Conservation (phyloP, 1,140 invertebrate genomes). For the Calycopis cecrops region DNA sequence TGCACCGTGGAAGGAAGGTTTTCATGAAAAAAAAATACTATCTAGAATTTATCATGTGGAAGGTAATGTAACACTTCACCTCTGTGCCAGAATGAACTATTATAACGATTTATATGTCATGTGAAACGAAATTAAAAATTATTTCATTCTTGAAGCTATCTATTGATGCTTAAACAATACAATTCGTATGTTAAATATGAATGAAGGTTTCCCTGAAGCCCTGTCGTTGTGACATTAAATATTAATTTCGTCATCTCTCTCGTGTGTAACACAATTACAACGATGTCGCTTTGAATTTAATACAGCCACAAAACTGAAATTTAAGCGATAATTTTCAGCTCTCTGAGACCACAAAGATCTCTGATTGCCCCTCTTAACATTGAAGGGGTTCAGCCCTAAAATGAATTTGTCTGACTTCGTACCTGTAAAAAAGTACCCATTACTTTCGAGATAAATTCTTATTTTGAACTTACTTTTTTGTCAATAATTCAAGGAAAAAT, state of each 20-base stretch:
- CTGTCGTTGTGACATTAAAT: not conserved
- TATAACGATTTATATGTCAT: not conserved
- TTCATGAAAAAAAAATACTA: too few species aligned
- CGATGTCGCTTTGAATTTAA: not conserved
- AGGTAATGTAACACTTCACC: too few species aligned
- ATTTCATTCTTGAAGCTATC: not conserved
- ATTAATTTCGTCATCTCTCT: conserved; percentile 1
- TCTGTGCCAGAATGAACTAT: too few species aligned
- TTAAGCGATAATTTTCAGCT: conserved; percentile 39
- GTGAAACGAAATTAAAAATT: not conserved
- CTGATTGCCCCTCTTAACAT: conserved; percentile 35
- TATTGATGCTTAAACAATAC: not conserved
- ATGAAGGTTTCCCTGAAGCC: not conserved
- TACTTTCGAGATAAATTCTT: too few species aligned
- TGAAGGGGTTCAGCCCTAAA: conserved; percentile 21
- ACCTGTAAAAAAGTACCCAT: too few species aligned
- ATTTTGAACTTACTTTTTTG: too few species aligned
- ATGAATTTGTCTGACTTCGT: conserved; percentile 12
- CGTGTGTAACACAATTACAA: not conserved
- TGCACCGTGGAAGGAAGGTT: too few species aligned
- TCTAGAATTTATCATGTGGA: too few species aligned
- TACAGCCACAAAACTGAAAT: conserved; percentile 30
- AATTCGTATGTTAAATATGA: not conserved
- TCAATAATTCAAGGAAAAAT: too few species aligned
- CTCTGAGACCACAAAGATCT: conserved; percentile 34